phyloP scores from a whole-genome alignment of 2,797 vertebrate species.

The Passerculus sandwichensis region DNA sequence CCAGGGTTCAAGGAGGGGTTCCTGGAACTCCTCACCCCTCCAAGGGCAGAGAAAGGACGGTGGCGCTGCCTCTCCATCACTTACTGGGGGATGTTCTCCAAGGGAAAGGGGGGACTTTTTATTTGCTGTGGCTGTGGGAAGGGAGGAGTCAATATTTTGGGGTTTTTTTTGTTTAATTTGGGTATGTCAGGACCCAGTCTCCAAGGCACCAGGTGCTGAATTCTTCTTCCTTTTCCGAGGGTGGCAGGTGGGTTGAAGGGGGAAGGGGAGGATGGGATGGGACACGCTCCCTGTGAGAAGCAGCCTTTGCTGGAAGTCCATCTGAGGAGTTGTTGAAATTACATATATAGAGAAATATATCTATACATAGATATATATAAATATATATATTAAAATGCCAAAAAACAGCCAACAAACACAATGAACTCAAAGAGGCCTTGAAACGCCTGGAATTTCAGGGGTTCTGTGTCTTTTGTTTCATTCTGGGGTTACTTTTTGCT shows the following conservation, averaged over 20 bases:
- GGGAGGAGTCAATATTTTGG: background rate
- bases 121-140: constrained; percentile 3
- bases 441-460: constrained; percentile 60
- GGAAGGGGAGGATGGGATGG: background rate
- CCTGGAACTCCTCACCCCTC: background rate
- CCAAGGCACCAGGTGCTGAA: constrained; percentile 45
- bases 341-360: constrained; percentile 46
- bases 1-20: background rate
- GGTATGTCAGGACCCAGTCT: constrained; percentile 1
- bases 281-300: background rate
- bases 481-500: constrained; percentile 25
- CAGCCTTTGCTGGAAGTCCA: background rate
- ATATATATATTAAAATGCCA: constrained; percentile 58
- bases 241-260: background rate
- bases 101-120: constrained; percentile 11
- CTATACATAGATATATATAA: constrained; percentile 27
- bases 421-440: constrained; percentile 64
- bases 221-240: background rate
- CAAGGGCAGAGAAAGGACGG: constrained; percentile 3
- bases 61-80: constrained; percentile 43
- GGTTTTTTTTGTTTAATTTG: background rate
- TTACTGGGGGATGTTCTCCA: constrained; percentile 60
- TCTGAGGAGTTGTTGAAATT: constrained; percentile 23
- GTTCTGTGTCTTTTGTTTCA: constrained; percentile 55
- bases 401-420: constrained; percentile 55